Evolutionary conservation across 2,797 vertebrate species (phyloP).

Genomic region (Poeciliopsis paucimaculata): DNA sequence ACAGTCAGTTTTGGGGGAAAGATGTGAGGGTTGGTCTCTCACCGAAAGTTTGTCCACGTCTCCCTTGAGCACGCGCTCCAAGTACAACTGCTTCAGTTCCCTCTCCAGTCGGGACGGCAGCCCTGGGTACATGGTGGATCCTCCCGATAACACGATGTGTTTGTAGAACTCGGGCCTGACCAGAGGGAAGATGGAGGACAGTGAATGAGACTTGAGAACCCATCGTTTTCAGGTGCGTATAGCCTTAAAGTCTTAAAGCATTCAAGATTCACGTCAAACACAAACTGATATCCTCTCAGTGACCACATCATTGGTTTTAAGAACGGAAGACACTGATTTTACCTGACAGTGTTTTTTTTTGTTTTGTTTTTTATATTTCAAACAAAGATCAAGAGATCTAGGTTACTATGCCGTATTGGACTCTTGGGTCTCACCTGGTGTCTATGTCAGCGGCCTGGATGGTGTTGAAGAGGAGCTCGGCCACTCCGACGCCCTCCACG

Average conservation of each 20-base stretch:
- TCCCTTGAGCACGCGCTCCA: constrained; percentile 97
- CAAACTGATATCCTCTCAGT: neutral
- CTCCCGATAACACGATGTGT: constrained; percentile 97
- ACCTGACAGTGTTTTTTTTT: neutral
- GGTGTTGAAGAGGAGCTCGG: constrained; percentile 98
- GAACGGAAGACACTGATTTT: neutral
- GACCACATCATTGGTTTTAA: neutral
- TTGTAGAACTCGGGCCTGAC: constrained; percentile 97
- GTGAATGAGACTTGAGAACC: constrained; percentile 8
- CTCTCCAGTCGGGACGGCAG: constrained; percentile 95
- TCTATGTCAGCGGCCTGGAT: constrained; percentile 99
- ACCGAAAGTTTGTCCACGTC: constrained; percentile 99
- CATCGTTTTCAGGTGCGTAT: too few relatives aligned
- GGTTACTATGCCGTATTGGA: neutral
- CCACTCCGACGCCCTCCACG: constrained; percentile 96
- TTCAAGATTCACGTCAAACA: neutral
- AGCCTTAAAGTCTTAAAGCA: neutral
- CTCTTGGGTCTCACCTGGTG: constrained; percentile 85
- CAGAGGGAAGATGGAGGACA: neutral
- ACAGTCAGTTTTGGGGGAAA: neutral
- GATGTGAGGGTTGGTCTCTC: constrained; percentile 51
- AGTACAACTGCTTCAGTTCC: constrained; percentile 97
- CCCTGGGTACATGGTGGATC: constrained; percentile 98
- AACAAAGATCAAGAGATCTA: neutral
- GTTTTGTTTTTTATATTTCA: neutral